Conservation (phyloP, 2,113 vertebrate species). For the Rana temporaria region DNA sequence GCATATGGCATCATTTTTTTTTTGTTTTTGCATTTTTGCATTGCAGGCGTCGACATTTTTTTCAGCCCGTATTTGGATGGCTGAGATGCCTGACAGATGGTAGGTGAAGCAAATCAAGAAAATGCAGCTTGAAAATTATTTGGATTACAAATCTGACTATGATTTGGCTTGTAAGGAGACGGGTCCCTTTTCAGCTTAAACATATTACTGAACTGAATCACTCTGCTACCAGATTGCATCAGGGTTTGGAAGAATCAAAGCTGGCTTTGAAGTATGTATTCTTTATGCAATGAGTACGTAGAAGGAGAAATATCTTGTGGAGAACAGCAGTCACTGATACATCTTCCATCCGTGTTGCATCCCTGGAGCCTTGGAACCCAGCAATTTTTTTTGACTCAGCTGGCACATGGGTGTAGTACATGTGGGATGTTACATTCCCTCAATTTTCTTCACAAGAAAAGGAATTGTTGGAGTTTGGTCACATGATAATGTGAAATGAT, state of each 20-base stretch:
- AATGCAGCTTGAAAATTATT: slow-evolving; percentile 39
- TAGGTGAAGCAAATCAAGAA: slow-evolving; percentile 23
- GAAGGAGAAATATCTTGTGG: too few relatives aligned
- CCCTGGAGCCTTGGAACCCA: too few relatives aligned
- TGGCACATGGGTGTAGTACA: too few relatives aligned
- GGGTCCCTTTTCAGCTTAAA: slow-evolving; percentile 7
- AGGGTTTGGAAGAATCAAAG: background rate
- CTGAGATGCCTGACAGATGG: slow-evolving; percentile 47
- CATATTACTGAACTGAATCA: slow-evolving; percentile 13
- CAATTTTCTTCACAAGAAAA: too few relatives aligned
- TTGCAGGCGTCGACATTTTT: slow-evolving; percentile 40
- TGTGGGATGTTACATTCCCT: too few relatives aligned
- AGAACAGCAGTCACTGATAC: too few relatives aligned
- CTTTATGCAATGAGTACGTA: too few relatives aligned
- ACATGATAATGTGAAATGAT: too few relatives aligned
- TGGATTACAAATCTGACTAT: slow-evolving; percentile 41
- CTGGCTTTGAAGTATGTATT: background rate
- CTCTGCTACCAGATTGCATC: slow-evolving; percentile 27
- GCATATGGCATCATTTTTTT: slow-evolving; percentile 27
- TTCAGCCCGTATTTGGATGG: slow-evolving; percentile 32
- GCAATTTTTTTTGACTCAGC: too few relatives aligned
- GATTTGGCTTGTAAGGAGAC: slow-evolving; percentile 21
- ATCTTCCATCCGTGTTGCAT: too few relatives aligned
- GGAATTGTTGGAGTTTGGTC: too few relatives aligned
- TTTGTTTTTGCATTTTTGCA: slow-evolving; percentile 38